Evolutionary conservation across 1,140 invertebrate species (phyloP).

Genomic region (Thaumatotibia leucotreta): DNA sequence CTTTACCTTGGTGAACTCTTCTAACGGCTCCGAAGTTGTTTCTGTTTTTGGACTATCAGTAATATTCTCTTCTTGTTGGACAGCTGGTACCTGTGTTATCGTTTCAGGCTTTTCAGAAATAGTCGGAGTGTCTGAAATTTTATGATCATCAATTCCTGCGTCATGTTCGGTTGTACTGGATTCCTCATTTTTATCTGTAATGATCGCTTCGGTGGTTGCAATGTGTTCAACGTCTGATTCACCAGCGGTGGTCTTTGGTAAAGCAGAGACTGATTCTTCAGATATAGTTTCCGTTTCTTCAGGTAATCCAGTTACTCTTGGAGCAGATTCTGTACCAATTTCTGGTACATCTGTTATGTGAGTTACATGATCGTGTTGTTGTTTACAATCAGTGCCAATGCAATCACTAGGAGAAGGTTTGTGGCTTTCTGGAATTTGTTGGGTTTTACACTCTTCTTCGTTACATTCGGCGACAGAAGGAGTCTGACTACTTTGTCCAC

Average conservation of each 20-base stretch:
- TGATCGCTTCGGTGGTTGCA: neutral
- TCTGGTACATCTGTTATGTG: conserved; percentile 19
- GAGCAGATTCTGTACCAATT: neutral
- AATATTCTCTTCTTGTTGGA: neutral
- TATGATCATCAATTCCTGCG: neutral
- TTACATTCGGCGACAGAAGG: conserved; percentile 34
- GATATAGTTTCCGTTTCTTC: conserved; percentile 20
- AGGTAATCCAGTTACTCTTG: conserved; percentile 21
- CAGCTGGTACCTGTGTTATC: neutral
- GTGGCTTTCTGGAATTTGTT: conserved; percentile 35
- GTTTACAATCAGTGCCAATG: conserved; percentile 33
- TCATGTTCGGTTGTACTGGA: neutral
- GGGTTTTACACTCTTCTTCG: conserved; percentile 47
- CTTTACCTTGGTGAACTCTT: neutral
- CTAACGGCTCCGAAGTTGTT: neutral
- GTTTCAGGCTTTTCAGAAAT: neutral
- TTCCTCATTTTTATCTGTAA: neutral
- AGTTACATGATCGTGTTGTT: conserved; percentile 22
- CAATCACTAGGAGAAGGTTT: conserved; percentile 28
- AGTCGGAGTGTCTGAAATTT: neutral
- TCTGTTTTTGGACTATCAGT: neutral
- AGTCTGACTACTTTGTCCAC: conserved; percentile 21
- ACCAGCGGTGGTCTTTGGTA: conserved; percentile 14
- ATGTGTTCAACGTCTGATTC: conserved; percentile 20
- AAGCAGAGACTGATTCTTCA: conserved; percentile 17